Base-by-base conservation (phyloP, 2,888 invertebrate species). In the Elgonia sp. region DNA sequence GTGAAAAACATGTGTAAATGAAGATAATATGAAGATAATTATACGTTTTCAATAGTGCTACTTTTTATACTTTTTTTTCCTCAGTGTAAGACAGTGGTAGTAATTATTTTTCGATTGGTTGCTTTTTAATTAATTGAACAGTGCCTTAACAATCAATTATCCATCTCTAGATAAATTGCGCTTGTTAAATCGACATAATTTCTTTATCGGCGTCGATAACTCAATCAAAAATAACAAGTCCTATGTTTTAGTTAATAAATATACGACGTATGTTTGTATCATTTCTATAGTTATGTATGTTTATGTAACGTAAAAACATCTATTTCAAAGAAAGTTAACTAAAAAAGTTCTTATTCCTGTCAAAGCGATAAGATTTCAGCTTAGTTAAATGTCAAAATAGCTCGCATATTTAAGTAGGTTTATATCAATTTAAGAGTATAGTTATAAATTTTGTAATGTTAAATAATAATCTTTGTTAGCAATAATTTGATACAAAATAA, bases 91-190 rank as follows among this genome's bases (percentile, higher is more conserved):
- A 63, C 63, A 72, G 73, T 75, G 53, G 42, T 65, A 55, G 46
- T 29, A 69, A 76, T 83, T 67, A 70, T 53, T 84, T 83, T 84
- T 42, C 29, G 55, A 77, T 84, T 37, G 72, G 37, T 55, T 69
- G 37, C 53, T 42, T 77, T 50, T 84, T 63, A 69, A 77, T 84
- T 84, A 53, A 84, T 53, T 70, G 62, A 39, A 42, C 53, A 40
- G 62, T 55, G 60, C 53, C 20, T 53, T 76, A 69, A 76, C 76
- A 53, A 69, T 69, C 76, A 83, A 69, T 83, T 83, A 83, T 75
- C 60, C 12, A 53, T 69, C 40, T 46, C 10, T 60, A 75, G 57
- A 75, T 83, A 57, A 75, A 83, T 75, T n/a, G 69, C 50, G 21
- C 70, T 46, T 62, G 80, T 70, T 80, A 70, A 80, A 37, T 69